Evolutionary conservation across 2,113 vertebrate species (phyloP), one percentile per base, ranked within the genome.

Genomic region (Otus sunia): DNA sequence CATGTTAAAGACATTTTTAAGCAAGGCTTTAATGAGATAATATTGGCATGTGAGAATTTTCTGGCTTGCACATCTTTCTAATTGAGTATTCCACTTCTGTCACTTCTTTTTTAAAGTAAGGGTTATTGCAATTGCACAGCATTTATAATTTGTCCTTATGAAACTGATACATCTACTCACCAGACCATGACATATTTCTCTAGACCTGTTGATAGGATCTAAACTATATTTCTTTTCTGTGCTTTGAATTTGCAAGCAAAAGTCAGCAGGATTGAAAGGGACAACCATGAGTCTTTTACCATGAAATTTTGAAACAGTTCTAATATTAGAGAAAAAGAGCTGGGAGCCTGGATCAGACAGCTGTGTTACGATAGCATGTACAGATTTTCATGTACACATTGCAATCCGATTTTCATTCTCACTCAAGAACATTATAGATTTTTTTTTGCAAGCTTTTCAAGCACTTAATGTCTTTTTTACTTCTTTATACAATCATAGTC

Each of bases 121-220:
- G 13, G 59, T 92, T 95, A 59, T 39, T 82, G 66, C 68, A 93
- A 41, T 77, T 73, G 73, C 76, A 63, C 49, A 59, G 37, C 47
- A 86, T 89, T 78, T 68, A 39, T 89, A 50, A 68, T 96, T 97
- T 97, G 79, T 77, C 80, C 90, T 95, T 92, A 88, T 87, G 64
- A 97, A 96, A 67, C 34, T 37, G 41, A 81, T 94, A 29, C 72
- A 74, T 72, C 81, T 74, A 88, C 50, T 89, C 87, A 90, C 49
- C 81, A 66, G 50, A 81, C 66, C 25, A 0, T 84, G 58, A 64
- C 45, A 39, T 45, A 43, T 93, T 90, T 91, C 71, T 88, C n/a
- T 84, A 72, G 58, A 72, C 77, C 74, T 62, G 45, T 85, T 77
- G 81, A 75, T 90, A 91, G 49, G 56, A 68, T 73, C 71, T 94